These are phyloP conservation scores for Mormyrus iriodes DNA, from an alignment of 2,113 vertebrate species.

Conservation along the genomic window DNA sequence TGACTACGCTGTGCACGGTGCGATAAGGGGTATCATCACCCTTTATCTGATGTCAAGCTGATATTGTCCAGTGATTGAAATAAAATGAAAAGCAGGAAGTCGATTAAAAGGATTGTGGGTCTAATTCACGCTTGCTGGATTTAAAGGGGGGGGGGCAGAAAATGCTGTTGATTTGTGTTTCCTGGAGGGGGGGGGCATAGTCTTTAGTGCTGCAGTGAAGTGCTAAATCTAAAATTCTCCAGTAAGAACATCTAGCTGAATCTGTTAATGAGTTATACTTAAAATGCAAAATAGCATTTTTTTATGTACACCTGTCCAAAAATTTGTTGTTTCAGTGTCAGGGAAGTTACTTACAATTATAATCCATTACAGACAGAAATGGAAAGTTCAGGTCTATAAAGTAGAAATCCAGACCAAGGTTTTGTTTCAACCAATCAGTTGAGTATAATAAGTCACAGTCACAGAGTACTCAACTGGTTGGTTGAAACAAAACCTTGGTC, in stretches of 20 bases:
- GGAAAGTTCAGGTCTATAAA: too few relatives aligned
- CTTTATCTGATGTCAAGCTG: background rate
- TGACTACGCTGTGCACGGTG: background rate
- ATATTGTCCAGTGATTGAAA: background rate
- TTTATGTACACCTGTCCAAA: background rate
- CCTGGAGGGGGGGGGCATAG: background rate
- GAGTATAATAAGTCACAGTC: too few relatives aligned
- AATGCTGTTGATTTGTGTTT: background rate
- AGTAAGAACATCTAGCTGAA: background rate
- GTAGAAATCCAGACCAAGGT: too few relatives aligned
- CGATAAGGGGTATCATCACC: background rate
- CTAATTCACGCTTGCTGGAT: background rate
- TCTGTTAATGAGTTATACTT: too few relatives aligned
- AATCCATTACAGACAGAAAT: too few relatives aligned
- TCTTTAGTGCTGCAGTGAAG: background rate
- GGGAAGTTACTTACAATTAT: too few relatives aligned
- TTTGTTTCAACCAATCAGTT: too few relatives aligned
- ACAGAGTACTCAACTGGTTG: too few relatives aligned
- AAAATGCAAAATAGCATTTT: too few relatives aligned
- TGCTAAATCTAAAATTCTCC: background rate
- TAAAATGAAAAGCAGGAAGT: background rate
- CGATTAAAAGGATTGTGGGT: background rate
- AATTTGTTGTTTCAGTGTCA: too few relatives aligned
- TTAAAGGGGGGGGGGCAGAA: background rate
- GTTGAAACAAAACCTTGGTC: too few relatives aligned